Base-by-base conservation (phyloP, 1,140 invertebrate genomes). In the Leptopilina clavipes region DNA sequence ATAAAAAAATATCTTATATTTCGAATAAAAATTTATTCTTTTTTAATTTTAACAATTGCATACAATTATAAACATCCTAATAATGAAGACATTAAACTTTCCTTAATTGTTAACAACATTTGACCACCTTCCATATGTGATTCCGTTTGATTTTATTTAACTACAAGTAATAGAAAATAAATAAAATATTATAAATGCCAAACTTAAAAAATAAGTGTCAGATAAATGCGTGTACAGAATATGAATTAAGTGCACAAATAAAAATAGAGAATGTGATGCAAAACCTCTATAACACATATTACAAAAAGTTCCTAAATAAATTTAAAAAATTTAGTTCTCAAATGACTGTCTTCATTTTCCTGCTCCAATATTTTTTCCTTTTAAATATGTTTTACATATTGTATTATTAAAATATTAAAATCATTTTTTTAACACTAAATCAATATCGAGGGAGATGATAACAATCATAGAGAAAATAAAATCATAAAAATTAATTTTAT, bases 231-330 rank as follows among this genome's bases (percentile, higher is more conserved):
- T 84, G 84, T 86, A 85, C 79, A 88, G 84, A 87, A 79, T 80
- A 81, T 78, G 78, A 72, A 77, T 52, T 79, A 77, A 56, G 79
- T 83, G 80, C 83, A 85, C 80, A 77, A 73, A 79, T 83, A 84
- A 82, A 76, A 83, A 40, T 87, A 85, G 83, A 74, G 78, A 81
- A 82, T 82, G 76, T 79, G 81, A 86, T 86, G 80, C 83, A 83
- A 80, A 80, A 76, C 75, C 1, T 77, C 70, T 78, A 77, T 76
- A 78, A 87, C 85, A 82, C 83, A 85, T 87, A 83, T 85, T 83
- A 84, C 83, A 84, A 83, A 81, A 87, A 88, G 86, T 88, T 88
- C 86, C 87, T 88, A 87, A 85, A 88, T 65, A 65, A 65, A 65
- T 65, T 37, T 6, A 37, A 65, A 65, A 65, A 31, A n/a, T 31